Conservation (phyloP, 2,113 vertebrate genomes). For the Microcebus lehilahytsara region DNA sequence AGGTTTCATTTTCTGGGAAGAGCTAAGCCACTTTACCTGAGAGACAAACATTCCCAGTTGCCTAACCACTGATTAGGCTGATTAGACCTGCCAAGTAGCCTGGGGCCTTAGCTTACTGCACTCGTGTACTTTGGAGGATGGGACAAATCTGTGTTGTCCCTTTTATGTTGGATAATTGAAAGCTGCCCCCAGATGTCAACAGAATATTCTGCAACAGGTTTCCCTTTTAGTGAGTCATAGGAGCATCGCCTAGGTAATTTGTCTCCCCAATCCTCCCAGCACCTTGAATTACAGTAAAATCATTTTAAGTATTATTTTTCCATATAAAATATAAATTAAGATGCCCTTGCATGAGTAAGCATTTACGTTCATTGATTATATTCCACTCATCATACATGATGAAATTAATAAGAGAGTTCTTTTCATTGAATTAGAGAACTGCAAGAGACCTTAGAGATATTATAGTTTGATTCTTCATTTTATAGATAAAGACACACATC, state of each 20-base stretch:
- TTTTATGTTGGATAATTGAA: neutral
- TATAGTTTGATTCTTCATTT: neutral
- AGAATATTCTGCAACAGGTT: neutral
- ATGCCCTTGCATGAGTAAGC: neutral
- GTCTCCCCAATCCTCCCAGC: neutral
- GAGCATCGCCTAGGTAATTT: neutral
- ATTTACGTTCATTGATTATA: conserved; percentile 22
- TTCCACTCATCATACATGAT: neutral
- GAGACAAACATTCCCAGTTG: neutral
- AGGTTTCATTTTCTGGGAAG: neutral
- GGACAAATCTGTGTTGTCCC: neutral
- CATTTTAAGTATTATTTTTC: neutral
- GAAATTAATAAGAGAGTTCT: conserved; percentile 5
- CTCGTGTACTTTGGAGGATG: neutral
- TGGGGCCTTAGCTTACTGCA: neutral
- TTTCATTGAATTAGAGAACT: conserved; percentile 4
- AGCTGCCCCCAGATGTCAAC: neutral
- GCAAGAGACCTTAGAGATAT: neutral
- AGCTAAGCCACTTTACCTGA: neutral
- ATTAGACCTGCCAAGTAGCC: neutral
- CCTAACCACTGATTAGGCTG: neutral
- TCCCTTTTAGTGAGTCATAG: neutral
- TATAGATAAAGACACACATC: neutral
- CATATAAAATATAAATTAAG: neutral
- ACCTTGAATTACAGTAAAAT: neutral